Evolutionary conservation across 2,113 vertebrate genomes (phyloP).

Genomic region (Hippoglossus stenolepis): DNA sequence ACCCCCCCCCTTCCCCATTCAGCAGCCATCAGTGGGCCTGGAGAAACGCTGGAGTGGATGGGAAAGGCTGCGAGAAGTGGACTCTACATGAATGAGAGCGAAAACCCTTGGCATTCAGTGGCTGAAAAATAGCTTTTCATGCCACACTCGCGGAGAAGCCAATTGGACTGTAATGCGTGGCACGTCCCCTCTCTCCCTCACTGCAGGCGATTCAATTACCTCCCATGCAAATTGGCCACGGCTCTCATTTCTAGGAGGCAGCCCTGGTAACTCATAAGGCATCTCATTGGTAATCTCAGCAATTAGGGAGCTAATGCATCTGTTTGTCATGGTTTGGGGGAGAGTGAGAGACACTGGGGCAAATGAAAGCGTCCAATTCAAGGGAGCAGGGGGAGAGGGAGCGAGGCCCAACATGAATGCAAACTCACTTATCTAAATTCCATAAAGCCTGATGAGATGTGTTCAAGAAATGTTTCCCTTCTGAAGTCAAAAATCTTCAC

Average conservation of each 20-base stretch:
- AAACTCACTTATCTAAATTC: constrained; percentile 63
- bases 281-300: constrained; percentile 75
- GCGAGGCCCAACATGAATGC: constrained; percentile 45
- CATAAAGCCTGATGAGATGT: constrained; percentile 62
- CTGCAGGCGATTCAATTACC: constrained; percentile 80
- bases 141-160: constrained; percentile 59
- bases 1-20: constrained; percentile 23
- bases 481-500: constrained; percentile 48
- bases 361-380: constrained; percentile 66
- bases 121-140: constrained; percentile 68
- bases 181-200: constrained; percentile 52
- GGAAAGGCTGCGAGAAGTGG: constrained; percentile 56
- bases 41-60: constrained; percentile 54
- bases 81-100: constrained; percentile 63
- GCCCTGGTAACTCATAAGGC: constrained; percentile 74
- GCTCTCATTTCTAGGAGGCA: constrained; percentile 78
- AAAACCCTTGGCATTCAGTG: constrained; percentile 65
- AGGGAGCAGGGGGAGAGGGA: constrained; percentile 16
- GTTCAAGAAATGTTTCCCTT: constrained; percentile 46
- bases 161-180: constrained; percentile 61
- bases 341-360: constrained; percentile 42
- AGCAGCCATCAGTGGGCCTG: constrained; percentile 42
- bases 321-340: constrained; percentile 76
- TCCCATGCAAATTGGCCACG: constrained; percentile 77
- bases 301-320: constrained; percentile 79